Percentiles rank a stretch among this genome's conserved stretches.
phyloP scores from a whole-genome alignment of 2,797 vertebrate genomes.

The Bradypodion pumilum region DNA sequence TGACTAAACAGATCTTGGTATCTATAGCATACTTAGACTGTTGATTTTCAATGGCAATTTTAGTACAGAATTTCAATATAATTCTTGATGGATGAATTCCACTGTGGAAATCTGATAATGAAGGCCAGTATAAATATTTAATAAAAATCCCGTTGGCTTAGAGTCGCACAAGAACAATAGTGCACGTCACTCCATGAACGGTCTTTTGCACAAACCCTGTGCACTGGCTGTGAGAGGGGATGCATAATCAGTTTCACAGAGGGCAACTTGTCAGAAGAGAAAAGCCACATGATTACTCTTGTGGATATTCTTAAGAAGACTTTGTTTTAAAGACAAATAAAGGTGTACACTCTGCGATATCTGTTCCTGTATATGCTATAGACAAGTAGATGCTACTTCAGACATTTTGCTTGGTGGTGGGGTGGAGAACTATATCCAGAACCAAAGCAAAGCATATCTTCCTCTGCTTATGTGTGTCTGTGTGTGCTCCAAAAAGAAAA shows the following conservation, averaged over 20 bases:
- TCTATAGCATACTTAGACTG: neutral
- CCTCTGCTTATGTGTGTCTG: neutral
- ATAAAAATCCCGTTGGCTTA: too few species aligned
- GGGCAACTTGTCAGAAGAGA: too few species aligned
- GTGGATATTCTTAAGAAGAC: too few species aligned
- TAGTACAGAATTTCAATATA: neutral
- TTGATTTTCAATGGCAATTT: neutral
- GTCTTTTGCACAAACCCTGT: too few species aligned
- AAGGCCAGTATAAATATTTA: neutral
- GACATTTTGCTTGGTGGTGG: conserved; percentile 3
- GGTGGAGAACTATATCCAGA: neutral
- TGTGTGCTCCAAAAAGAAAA: conserved; percentile 34
- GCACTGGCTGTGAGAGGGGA: too few species aligned
- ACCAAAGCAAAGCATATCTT: conserved; percentile 27
- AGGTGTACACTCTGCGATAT: neutral
- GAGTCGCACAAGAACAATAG: too few species aligned
- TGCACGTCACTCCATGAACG: too few species aligned
- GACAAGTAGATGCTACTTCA: conserved; percentile 36
- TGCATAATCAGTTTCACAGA: too few species aligned
- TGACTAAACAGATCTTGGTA: too few species aligned
- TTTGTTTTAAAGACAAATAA: neutral
- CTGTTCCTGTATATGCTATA: neutral
- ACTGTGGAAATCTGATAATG: neutral
- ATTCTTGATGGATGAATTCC: neutral
- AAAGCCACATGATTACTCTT: too few species aligned